A percentile compares a stretch with the other conserved stretches of the same genome.
Conservation (phyloP, 2,888 invertebrate species). For the Luperina nickerlii region DNA sequence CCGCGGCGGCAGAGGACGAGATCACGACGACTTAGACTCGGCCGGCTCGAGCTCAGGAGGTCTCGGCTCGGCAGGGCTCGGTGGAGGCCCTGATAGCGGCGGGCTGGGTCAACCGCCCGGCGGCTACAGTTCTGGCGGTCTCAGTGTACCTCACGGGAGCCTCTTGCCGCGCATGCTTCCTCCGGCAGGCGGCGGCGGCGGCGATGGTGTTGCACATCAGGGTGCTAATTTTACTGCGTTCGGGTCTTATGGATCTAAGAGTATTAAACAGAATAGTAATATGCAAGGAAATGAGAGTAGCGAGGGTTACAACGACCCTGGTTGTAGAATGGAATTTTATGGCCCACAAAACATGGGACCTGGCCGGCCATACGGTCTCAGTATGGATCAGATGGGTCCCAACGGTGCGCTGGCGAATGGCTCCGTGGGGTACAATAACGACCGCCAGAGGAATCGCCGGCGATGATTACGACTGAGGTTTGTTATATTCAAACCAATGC, state of each 20-base stretch:
- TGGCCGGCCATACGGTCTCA: conserved; percentile 79
- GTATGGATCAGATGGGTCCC: conserved; percentile 76
- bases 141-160: conserved; percentile 85
- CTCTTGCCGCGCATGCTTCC: conserved; percentile 87
- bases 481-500: conserved; percentile 89
- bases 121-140: conserved; percentile 85
- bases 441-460: conserved; percentile 89
- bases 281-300: conserved; percentile 69
- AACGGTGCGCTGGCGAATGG: conserved; percentile 84
- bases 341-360: conserved; percentile 82
- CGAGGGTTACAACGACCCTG: conserved; percentile 72
- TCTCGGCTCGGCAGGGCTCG: conserved; percentile 74
- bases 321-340: conserved; percentile 76
- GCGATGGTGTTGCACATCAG: conserved; percentile 78
- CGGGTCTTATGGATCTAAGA: conserved; percentile 84
- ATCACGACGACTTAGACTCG: conserved; percentile 78
- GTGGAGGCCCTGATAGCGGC: conserved; percentile 74
- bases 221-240: conserved; percentile 87
- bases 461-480: conserved; percentile 88
- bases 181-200: conserved; percentile 74
- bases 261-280: conserved; percentile 72
- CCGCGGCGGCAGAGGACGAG: conserved; percentile 86
- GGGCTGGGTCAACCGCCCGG: conserved; percentile 76
- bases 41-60: conserved; percentile 75
- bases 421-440: conserved; percentile 88